Conservation (phyloP, 2,888 invertebrate genomes). For the Drosophila multiciliata region DNA sequence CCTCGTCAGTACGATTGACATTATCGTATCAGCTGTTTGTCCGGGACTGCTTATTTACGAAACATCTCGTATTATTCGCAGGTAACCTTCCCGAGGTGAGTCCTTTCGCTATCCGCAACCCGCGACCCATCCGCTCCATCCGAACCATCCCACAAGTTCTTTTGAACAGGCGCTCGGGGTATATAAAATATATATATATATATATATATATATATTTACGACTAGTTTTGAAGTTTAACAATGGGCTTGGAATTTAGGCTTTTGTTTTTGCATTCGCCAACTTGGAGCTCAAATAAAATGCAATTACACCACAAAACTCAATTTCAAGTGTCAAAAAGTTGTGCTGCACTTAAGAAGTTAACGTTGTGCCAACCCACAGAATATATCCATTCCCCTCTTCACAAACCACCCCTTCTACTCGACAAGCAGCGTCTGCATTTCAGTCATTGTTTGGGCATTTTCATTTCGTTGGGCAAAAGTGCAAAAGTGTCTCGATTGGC, state of each 20-base stretch:
- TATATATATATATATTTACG: background rate
- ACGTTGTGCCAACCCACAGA: constrained; percentile 18
- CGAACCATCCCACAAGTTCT: too few relatives aligned
- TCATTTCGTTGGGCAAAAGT: constrained; percentile 50
- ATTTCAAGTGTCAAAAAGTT: constrained; percentile 81
- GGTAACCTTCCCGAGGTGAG: too few relatives aligned
- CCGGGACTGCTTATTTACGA: too few relatives aligned
- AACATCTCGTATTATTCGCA: too few relatives aligned
- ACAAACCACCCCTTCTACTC: background rate
- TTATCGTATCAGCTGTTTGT: too few relatives aligned
- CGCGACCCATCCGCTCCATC: too few relatives aligned
- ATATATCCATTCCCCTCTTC: background rate
- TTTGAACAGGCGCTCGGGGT: too few relatives aligned
- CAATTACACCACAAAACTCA: constrained; percentile 81
- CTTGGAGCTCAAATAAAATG: constrained; percentile 74
- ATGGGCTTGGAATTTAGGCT: constrained; percentile 29
- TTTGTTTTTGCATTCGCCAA: constrained; percentile 54
- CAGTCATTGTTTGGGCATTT: constrained; percentile 38
- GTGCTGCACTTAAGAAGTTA: constrained; percentile 80
- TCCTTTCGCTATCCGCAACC: too few relatives aligned
- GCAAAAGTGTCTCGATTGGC: constrained; percentile 35
- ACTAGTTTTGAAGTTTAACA: constrained; percentile 8
- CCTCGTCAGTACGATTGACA: too few relatives aligned
- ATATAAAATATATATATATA: too few relatives aligned
- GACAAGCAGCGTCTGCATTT: background rate